Conservation (phyloP, 2,113 vertebrate genomes). For the Rousettus leschenaultii region DNA sequence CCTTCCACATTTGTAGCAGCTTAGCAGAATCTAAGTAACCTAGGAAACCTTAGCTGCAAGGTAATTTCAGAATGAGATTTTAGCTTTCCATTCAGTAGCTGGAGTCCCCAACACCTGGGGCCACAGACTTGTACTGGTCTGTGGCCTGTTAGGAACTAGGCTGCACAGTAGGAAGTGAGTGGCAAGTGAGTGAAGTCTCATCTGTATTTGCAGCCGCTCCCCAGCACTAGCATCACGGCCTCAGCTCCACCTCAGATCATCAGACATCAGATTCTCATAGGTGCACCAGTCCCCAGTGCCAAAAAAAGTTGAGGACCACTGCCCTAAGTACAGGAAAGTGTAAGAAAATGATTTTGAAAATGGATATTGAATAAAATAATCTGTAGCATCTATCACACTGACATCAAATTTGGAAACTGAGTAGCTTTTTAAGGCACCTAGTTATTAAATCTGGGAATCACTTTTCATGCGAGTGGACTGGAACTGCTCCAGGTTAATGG, state of each 20-base stretch:
- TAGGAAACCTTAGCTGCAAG: neutral
- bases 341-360: neutral
- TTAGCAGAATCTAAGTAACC: neutral
- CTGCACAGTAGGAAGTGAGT: no score
- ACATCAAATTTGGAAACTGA: neutral
- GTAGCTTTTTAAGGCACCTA: neutral
- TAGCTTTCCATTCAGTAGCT: neutral
- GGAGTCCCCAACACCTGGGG: no score
- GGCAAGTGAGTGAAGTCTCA: no score
- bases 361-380: neutral
- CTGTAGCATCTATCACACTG: neutral
- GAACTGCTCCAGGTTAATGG: neutral
- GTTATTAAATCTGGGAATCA: neutral
- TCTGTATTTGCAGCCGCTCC: no score
- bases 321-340: neutral
- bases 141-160: no score
- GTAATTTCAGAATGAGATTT: neutral
- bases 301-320: no score
- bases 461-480: neutral
- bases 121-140: no score
- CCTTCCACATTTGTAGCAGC: neutral
- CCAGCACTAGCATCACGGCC: no score
- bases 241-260: no score
- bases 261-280: no score
- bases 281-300: no score